These are phyloP conservation scores for Parauchenoglanis punctatus DNA, from an alignment of 2,797 vertebrate genomes.

Conservation along the genomic window DNA sequence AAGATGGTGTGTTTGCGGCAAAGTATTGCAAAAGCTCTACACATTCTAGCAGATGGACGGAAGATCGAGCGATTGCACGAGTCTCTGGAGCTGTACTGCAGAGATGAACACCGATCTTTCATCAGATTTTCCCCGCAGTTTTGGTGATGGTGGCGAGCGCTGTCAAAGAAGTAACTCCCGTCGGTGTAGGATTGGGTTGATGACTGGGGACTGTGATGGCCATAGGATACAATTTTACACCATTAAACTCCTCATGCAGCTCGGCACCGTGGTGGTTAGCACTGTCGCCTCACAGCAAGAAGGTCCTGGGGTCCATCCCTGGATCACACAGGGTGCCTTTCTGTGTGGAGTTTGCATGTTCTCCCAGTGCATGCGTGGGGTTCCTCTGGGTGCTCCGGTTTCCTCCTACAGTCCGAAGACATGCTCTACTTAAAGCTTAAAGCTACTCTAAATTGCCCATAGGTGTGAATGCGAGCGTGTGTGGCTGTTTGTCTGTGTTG, in stretches of 20 bases:
- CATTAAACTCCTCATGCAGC: neutral
- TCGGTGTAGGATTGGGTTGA: neutral
- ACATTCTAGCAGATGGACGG: neutral
- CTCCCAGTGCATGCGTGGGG: too few species aligned
- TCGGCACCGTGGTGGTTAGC: too few species aligned
- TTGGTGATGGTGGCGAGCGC: neutral
- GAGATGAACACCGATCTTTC: neutral
- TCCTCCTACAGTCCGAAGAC: too few species aligned
- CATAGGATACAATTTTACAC: neutral
- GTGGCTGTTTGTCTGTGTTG: too few species aligned
- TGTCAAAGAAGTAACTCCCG: neutral
- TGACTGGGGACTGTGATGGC: neutral
- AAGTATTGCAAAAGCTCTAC: neutral
- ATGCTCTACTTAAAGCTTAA: too few species aligned
- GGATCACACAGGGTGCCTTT: too few species aligned
- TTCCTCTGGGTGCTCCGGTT: too few species aligned
- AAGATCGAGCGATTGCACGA: neutral
- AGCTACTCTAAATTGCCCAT: too few species aligned
- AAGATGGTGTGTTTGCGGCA: neutral
- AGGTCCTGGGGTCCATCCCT: too few species aligned
- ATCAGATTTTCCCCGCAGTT: neutral
- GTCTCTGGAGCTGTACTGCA: neutral
- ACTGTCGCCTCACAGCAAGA: too few species aligned
- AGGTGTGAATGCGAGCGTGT: too few species aligned
- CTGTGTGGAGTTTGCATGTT: too few species aligned